Evolutionary conservation across 2,797 vertebrate genomes (phyloP), one percentile per base, ranked within the genome.

Genomic region (Myripristis jacobus): DNA sequence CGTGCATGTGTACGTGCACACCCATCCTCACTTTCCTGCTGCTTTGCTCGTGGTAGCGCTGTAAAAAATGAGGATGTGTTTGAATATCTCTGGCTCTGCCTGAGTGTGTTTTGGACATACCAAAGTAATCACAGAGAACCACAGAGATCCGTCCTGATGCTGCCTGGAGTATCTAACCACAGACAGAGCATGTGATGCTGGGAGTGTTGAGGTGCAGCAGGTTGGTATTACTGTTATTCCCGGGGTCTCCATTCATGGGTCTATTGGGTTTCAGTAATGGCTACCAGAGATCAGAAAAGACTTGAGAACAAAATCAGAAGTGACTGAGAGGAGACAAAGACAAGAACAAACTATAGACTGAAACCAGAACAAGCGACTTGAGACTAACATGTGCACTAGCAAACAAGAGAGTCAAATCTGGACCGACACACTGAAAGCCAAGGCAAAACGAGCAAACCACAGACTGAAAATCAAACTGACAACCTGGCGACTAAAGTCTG

Each of bases 51-150:
- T 24, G 46, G 19, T 51, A 13, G 18, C 50, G 44, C 13, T 8
- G 38, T 41, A 58, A 62, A 73, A 65, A 73, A 12, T 10, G 22
- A 29, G 27, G 27, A 22, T 18, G n/a, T 56, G 34, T 15, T 38
- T 31, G 22, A 34, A 21, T 5, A 51, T 21, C 19, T 51, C 21
- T 52, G 50, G 19, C 43, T n/a, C 18, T 44, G 43, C 2, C 10
- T 52, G 3, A 3, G 48, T 25, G 50, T 52, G 50, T 52, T 27
- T 25, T 25, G 24, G 24, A 25, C 50, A 51, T 13, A 21, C 15
- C 43, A 15, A 15, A 50, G 47, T 19, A 50, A 10, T 50, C 50
- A 51, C 48, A 52, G 22, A 27, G 22, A 18, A 15, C 24, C 12
- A 25, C 50, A 55, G 27, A 55, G 12, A 31, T 16, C 16, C 3